Evolutionary conservation across 2,888 invertebrate species (phyloP).

Genomic region (Xestia c-nigrum): DNA sequence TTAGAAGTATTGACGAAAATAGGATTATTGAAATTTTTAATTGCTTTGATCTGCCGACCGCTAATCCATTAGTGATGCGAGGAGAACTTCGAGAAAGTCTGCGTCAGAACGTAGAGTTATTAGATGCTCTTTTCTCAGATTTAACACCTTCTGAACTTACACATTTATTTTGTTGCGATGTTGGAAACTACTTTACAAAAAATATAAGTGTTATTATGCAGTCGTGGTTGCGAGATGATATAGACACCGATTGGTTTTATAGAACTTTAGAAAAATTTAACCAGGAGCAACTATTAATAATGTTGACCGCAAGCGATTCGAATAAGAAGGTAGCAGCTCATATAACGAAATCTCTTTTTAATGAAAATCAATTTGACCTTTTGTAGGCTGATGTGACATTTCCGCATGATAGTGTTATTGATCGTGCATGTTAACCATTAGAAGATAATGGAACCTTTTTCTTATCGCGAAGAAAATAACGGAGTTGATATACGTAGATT

Average conservation of each 20-base stretch:
- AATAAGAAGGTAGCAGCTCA: slow-evolving; percentile 18
- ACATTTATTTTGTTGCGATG: slow-evolving; percentile 9
- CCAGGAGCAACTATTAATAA: slow-evolving; percentile 5
- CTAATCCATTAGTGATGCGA: slow-evolving; percentile 31
- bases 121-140: slow-evolving; percentile 13
- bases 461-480: too few relatives aligned
- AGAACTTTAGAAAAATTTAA: slow-evolving; percentile 22
- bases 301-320: slow-evolving; percentile 30
- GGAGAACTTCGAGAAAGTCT: neutral
- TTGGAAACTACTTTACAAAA: neutral
- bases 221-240: neutral
- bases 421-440: too few relatives aligned
- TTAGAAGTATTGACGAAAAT: slow-evolving; percentile 30
- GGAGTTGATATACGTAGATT: too few relatives aligned
- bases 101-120: slow-evolving; percentile 5
- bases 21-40: slow-evolving; percentile 32
- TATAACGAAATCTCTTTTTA: slow-evolving; percentile 5
- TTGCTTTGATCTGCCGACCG: slow-evolving; percentile 42
- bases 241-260: slow-evolving; percentile 5
- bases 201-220: slow-evolving; percentile 11
- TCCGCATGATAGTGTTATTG: neutral
- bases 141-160: slow-evolving; percentile 11
- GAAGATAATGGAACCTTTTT: too few relatives aligned
- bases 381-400: neutral
- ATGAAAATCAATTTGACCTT: slow-evolving; percentile 7